Base-by-base conservation (phyloP, 2,113 vertebrate species). In the Athene cunicularia region DNA sequence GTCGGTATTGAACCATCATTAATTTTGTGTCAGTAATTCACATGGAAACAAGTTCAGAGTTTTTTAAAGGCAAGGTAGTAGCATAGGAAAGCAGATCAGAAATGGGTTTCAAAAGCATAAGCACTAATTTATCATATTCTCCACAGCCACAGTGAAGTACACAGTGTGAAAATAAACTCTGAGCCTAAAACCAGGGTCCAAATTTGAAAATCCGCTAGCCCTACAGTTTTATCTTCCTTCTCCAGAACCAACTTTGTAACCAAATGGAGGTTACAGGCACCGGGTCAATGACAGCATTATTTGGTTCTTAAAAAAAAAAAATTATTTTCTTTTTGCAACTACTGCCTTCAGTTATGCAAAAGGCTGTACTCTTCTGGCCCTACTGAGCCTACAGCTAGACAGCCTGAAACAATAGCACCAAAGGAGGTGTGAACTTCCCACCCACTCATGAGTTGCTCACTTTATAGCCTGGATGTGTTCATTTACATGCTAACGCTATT, bases 401-500 rank as follows among this genome's bases (percentile, higher is more conserved):
- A 79, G 89, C 9, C 63, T 41, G 84, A 70, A 95, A 95, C 96
- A 97, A 94, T 71, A 26, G 49, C 43, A 82, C 83, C 77, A 43
- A 52, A 89, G 89, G 92, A 97, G 80, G 67, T 50, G 87, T 15
- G 91, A 92, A 75, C 77, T 50, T 89, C 77, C 87, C 55, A 59
- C 50, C 81, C 93, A 91, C 94, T 81, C 93, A 75, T 5, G 52
- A 63, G 59, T 3, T 80, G 82, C 83, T 95, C 96, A 56, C 85
- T 96, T 94, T 18, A 56, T 27, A 81, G 79, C 76, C 93, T 45
- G 80, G 86, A 80, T 45, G 70, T 56, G 90, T 86, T 97, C 90
- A 97, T 97, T 97, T 94, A 75, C 94, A 90, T 97, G 88, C 68
- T 75, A 88, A 97, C 60, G 5, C 76, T 91, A 92, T 79, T 86